Conservation (phyloP, 2,113 vertebrate species). For the Phrynosoma platyrhinos region DNA sequence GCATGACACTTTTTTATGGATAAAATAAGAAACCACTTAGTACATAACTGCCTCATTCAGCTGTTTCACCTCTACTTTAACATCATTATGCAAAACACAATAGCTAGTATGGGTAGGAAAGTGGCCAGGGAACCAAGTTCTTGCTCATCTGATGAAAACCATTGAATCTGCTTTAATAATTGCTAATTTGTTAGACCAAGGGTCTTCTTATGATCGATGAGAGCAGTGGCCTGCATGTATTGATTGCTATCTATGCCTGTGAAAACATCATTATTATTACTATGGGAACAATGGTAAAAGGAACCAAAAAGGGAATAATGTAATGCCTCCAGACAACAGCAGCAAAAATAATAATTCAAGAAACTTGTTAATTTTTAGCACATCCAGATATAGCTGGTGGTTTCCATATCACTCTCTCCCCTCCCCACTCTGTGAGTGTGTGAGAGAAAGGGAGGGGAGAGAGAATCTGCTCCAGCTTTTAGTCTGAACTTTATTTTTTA, state of each 20-base stretch:
- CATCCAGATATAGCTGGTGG: no score
- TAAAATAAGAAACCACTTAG: constrained; percentile 57
- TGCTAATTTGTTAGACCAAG: constrained; percentile 80
- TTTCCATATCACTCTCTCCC: no score
- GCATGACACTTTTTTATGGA: constrained; percentile 61
- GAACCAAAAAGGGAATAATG: constrained; percentile 75
- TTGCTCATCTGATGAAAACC: constrained; percentile 62
- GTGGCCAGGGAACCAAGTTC: constrained; percentile 32
- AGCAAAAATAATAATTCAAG: constrained; percentile 70
- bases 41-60: constrained; percentile 47
- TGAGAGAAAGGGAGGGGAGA: no score
- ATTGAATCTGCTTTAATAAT: constrained; percentile 75
- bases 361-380: constrained; percentile 72
- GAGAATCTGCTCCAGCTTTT: no score
- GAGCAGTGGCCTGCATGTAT: constrained; percentile 76
- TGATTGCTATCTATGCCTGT: constrained; percentile 76
- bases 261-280: constrained; percentile 78
- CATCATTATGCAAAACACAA: constrained; percentile 46
- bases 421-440: no score
- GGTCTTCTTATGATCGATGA: constrained; percentile 74
- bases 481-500: no score
- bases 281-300: constrained; percentile 71
- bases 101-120: background rate
- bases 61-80: constrained; percentile 57
- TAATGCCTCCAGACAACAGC: constrained; percentile 54